Evolutionary conservation across 53 echinoderm and acorn worm genomes (phyloP).

Genomic region (Stichopus horrens): DNA sequence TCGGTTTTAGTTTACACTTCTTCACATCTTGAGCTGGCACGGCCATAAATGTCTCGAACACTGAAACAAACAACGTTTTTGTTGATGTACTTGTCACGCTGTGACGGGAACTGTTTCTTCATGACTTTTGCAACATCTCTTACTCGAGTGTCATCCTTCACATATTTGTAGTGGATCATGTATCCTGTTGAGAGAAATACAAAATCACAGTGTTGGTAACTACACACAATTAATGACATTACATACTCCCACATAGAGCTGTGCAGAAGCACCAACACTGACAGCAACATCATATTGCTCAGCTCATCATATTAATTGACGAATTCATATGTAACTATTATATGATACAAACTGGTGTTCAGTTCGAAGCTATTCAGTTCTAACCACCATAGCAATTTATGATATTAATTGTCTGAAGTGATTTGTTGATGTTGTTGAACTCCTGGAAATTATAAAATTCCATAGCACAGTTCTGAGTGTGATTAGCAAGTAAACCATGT

Average conservation of each 20-base stretch:
- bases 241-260: not conserved
- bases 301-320: too few relatives aligned
- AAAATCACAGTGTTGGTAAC: not conserved
- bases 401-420: too few relatives aligned
- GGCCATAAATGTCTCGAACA: constrained; percentile 18
- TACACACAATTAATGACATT: not conserved
- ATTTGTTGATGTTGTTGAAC: too few relatives aligned
- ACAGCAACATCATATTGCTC: too few relatives aligned
- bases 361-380: too few relatives aligned
- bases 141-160: not conserved
- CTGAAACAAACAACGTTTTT: not conserved
- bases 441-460: too few relatives aligned
- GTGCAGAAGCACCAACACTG: too few relatives aligned
- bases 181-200: not conserved
- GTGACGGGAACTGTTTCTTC: not conserved
- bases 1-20: not conserved
- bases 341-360: too few relatives aligned
- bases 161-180: not conserved
- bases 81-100: not conserved
- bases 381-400: too few relatives aligned
- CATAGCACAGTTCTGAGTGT: too few relatives aligned
- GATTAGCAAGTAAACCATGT: too few relatives aligned
- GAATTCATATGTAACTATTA: too few relatives aligned
- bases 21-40: constrained; percentile 24
- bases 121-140: not conserved